A percentile compares a stretch with the other conserved stretches of the same genome.
Evolutionary conservation across 2,888 invertebrate genomes (phyloP).

Genomic region (Meloe dianella): DNA sequence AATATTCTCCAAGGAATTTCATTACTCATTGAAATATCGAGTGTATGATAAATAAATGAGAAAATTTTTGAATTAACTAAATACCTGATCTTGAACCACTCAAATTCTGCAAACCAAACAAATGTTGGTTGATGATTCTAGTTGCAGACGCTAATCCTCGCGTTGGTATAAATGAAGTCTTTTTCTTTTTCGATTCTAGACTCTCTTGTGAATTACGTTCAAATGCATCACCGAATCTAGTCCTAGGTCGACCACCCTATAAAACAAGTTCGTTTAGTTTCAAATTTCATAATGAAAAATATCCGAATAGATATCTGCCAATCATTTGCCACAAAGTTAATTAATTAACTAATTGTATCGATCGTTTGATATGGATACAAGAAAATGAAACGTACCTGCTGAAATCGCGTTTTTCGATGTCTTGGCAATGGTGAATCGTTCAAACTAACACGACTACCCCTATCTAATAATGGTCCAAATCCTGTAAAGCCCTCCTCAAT

Average conservation of each 20-base stretch:
- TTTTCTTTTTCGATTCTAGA: conserved; percentile 59
- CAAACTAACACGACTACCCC: conserved; percentile 65
- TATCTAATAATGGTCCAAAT: conserved; percentile 59
- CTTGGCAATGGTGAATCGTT: conserved; percentile 76
- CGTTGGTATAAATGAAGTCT: conserved; percentile 66
- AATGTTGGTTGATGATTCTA: conserved; percentile 75
- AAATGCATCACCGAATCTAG: conserved; percentile 60
- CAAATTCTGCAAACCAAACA: conserved; percentile 69
- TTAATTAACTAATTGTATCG: too few species aligned
- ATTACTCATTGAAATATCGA: background rate
- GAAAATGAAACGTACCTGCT: conserved; percentile 67
- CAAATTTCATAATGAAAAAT: background rate
- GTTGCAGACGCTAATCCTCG: conserved; percentile 74
- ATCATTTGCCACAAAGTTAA: too few species aligned
- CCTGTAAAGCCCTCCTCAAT: conserved; percentile 64
- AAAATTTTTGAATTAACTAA: background rate
- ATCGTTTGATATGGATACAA: background rate
- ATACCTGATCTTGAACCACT: conserved; percentile 60
- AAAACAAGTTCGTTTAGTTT: conserved; percentile 19
- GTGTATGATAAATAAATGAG: background rate
- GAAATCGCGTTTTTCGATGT: conserved; percentile 85
- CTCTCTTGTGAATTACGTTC: conserved; percentile 64
- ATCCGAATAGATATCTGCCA: conserved; percentile 6
- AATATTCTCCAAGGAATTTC: background rate
- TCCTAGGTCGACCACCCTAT: conserved; percentile 55